These are phyloP conservation scores for Antechinus flavipes DNA, from an alignment of 2,113 vertebrate genomes.

Conservation along the genomic window DNA sequence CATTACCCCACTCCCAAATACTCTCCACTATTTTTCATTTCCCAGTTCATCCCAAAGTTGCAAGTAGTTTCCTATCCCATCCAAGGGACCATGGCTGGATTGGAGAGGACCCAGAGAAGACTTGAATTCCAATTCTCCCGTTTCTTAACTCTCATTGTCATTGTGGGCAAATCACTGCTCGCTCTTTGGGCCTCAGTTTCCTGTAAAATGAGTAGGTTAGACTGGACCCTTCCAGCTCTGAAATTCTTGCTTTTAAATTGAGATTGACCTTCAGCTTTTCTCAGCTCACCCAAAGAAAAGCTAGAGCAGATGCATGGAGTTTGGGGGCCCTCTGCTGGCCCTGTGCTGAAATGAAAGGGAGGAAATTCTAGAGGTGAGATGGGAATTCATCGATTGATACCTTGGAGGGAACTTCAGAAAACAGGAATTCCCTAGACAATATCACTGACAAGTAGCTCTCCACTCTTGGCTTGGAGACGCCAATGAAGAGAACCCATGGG, in stretches of 20 bases:
- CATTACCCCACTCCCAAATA: too few species aligned
- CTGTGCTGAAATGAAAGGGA: accelerated
- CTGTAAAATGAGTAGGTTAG: neutral
- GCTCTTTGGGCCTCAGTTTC: neutral
- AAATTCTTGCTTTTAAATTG: neutral
- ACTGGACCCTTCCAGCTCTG: neutral
- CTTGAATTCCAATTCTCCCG: neutral
- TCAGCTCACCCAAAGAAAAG: accelerated
- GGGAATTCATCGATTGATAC: neutral
- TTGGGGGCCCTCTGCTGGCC: slow-evolving; percentile 77
- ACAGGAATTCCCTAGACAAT: neutral
- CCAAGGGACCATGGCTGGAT: neutral
- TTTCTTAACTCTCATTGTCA: neutral
- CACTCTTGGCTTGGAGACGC: neutral
- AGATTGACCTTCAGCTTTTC: accelerated
- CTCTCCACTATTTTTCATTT: too few species aligned
- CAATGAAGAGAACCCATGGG: too few species aligned
- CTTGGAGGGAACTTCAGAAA: neutral
- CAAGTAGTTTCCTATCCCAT: neutral
- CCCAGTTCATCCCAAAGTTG: neutral
- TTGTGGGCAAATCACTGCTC: neutral
- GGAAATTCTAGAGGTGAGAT: neutral
- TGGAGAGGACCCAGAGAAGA: neutral
- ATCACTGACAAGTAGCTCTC: neutral
- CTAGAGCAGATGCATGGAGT: neutral